Evolutionary conservation across 2,888 invertebrate genomes (phyloP).

Genomic region (Lithosia quadra): DNA sequence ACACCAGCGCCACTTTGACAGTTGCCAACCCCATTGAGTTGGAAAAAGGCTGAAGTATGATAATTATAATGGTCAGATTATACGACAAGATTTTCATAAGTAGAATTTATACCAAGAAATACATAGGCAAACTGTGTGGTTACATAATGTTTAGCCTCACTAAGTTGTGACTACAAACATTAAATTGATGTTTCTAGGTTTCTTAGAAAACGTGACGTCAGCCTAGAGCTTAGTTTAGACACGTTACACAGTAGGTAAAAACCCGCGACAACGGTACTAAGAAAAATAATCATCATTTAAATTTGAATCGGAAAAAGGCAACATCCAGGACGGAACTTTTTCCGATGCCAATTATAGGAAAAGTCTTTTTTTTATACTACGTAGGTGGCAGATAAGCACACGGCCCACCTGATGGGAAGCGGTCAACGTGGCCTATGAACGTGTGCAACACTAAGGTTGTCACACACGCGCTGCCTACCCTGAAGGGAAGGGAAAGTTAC

Average conservation of each 20-base stretch:
- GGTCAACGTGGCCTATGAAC: too few species aligned
- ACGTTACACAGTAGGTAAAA: background rate
- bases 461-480: too few species aligned
- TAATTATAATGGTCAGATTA: background rate
- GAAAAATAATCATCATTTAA: background rate
- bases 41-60: background rate
- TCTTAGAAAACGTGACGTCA: constrained; percentile 13
- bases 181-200: background rate
- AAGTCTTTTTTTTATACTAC: too few species aligned
- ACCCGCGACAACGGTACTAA: background rate
- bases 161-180: constrained; percentile 5
- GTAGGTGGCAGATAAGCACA: too few species aligned
- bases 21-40: background rate
- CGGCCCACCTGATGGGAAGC: too few species aligned
- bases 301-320: background rate
- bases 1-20: too few species aligned
- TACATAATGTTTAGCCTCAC: constrained; percentile 12
- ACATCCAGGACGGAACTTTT: background rate
- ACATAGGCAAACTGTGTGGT: constrained; percentile 12
- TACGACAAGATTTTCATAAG: background rate
- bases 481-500: too few species aligned
- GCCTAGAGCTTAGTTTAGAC: background rate
- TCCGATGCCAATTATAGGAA: background rate
- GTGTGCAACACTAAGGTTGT: too few species aligned
- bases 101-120: background rate